Evolutionary conservation across 2,888 invertebrate species (phyloP).

Genomic region (Stomorhina lunata): DNA sequence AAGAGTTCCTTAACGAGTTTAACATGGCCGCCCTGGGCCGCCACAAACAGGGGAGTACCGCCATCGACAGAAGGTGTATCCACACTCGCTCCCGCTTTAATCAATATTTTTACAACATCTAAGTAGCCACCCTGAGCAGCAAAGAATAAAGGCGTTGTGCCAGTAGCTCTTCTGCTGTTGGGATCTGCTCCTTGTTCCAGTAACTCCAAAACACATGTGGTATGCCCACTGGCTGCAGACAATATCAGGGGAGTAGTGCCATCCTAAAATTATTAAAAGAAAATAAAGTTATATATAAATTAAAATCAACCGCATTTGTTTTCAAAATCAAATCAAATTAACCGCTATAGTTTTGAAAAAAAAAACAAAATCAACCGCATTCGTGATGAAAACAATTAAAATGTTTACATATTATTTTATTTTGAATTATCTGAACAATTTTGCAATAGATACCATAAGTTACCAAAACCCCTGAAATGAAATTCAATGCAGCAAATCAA

Average conservation of each 20-base stretch:
- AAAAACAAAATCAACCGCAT: constrained; percentile 52
- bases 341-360: constrained; percentile 30
- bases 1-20: constrained; percentile 92
- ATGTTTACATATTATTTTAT: constrained; percentile 35
- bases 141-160: constrained; percentile 95
- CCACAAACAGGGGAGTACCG: constrained; percentile 95
- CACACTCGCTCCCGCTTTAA: constrained; percentile 89
- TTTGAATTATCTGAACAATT: constrained; percentile 54
- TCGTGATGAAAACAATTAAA: constrained; percentile 16
- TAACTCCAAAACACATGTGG: constrained; percentile 90
- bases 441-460: constrained; percentile 55
- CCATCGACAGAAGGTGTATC: constrained; percentile 93
- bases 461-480: constrained; percentile 48
- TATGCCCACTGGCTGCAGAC: constrained; percentile 94
- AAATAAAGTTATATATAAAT: constrained; percentile 30
- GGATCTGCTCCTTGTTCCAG: constrained; percentile 95
- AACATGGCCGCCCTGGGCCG: constrained; percentile 94
- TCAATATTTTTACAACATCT: constrained; percentile 88
- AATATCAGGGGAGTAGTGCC: constrained; percentile 96
- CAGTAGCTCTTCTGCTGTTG: constrained; percentile 91
- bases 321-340: constrained; percentile 2
- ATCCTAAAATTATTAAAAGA: constrained; percentile 83
- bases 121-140: constrained; percentile 95
- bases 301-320: constrained; percentile 55
- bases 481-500: constrained; percentile 34